Conservation (phyloP, 2,797 vertebrate genomes). For the Peromyscus aztecus region DNA sequence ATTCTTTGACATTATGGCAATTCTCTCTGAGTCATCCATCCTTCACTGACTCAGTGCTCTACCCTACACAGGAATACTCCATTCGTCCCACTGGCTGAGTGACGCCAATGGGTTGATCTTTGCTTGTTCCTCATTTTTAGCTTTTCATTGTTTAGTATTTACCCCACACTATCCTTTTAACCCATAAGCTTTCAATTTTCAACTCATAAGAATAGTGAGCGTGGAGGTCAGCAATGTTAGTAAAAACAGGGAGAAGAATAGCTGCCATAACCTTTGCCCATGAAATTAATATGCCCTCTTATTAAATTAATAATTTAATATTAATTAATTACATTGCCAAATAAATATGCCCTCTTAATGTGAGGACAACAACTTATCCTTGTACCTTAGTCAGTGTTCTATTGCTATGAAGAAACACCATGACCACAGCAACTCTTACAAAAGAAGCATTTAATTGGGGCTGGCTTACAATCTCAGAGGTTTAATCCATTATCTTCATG, state of each 20-base stretch:
- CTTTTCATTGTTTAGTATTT: slow-evolving; percentile 11
- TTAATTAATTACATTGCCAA: background rate
- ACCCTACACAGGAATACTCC: background rate
- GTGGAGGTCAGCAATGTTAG: background rate
- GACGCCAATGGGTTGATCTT: background rate
- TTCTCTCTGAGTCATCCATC: background rate
- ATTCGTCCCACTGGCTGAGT: background rate
- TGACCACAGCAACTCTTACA: background rate
- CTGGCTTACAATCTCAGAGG: background rate
- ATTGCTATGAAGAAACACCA: background rate
- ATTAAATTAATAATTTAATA: background rate
- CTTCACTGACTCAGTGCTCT: background rate
- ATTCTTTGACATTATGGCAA: background rate
- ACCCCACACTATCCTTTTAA: background rate
- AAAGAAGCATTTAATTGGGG: background rate
- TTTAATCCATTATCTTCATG: background rate
- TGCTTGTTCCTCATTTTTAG: background rate
- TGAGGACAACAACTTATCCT: background rate
- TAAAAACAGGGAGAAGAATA: background rate
- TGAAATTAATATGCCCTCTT: background rate
- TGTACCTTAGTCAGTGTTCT: background rate
- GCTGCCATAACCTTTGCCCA: background rate
- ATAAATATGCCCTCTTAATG: background rate
- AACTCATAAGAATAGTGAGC: background rate
- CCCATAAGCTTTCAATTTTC: slow-evolving; percentile 2